These are phyloP conservation scores for Aphodius sticticus DNA, from an alignment of 2,888 invertebrate species.

Conservation along the genomic window DNA sequence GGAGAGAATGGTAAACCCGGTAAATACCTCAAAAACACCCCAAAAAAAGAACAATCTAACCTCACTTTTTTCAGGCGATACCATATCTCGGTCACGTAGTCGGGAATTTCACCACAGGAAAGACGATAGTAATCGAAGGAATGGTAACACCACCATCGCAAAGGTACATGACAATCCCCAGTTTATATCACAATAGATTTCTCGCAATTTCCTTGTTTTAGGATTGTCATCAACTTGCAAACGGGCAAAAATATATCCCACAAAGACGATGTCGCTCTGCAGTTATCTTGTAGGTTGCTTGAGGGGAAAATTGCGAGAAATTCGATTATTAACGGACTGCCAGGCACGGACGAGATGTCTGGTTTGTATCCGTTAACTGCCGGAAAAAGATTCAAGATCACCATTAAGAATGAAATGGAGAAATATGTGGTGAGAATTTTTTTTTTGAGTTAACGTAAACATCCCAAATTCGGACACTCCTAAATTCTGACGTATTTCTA, in stretches of 20 bases:
- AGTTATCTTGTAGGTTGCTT: slow-evolving; percentile 68
- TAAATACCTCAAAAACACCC: slow-evolving; percentile 12
- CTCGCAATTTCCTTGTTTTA: slow-evolving; percentile 46
- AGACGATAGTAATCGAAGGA: slow-evolving; percentile 77
- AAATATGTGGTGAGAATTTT: slow-evolving; percentile 41
- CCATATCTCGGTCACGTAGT: slow-evolving; percentile 74
- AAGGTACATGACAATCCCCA: slow-evolving; percentile 59
- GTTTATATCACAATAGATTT: not conserved
- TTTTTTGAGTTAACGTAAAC: not conserved
- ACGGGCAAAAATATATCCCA: slow-evolving; percentile 76
- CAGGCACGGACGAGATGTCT: slow-evolving; percentile 68
- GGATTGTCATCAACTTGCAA: slow-evolving; percentile 80
- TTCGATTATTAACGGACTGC: slow-evolving; percentile 62
- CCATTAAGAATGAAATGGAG: slow-evolving; percentile 70
- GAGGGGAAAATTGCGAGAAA: slow-evolving; percentile 67
- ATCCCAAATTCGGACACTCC: no score
- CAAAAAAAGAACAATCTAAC: not conserved
- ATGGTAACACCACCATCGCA: slow-evolving; percentile 66
- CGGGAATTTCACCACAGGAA: slow-evolving; percentile 73
- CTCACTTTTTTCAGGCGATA: slow-evolving; percentile 64
- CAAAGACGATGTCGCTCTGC: slow-evolving; percentile 78
- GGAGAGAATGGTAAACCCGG: slow-evolving; percentile 17
- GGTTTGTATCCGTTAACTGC: slow-evolving; percentile 67
- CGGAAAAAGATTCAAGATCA: slow-evolving; percentile 75
- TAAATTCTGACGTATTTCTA: no score